Evolutionary conservation across 2,113 vertebrate species (phyloP).

Genomic region (Ellobius talpinus): DNA sequence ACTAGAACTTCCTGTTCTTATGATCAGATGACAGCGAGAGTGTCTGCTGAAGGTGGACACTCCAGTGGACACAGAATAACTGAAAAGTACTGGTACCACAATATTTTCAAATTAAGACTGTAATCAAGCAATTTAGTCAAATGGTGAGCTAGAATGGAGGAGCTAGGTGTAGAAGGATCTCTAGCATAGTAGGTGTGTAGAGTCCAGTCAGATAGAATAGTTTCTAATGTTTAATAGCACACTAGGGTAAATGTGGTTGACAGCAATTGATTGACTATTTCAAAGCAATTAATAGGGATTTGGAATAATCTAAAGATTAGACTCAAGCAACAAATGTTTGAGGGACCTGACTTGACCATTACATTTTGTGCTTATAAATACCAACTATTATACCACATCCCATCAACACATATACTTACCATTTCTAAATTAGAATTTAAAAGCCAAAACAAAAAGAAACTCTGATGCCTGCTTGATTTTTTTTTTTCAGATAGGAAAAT

Average conservation of each 20-base stretch:
- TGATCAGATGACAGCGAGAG: not conserved
- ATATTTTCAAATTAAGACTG: constrained; percentile 32
- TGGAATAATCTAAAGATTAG: not conserved
- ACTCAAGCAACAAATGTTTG: not conserved
- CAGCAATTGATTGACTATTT: not conserved
- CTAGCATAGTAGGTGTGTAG: not conserved
- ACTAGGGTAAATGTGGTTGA: not conserved
- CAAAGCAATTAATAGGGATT: not conserved
- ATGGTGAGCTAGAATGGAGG: constrained; percentile 1
- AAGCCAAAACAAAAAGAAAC: not conserved
- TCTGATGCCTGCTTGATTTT: not conserved
- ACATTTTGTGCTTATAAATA: not conserved
- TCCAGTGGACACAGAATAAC: not conserved
- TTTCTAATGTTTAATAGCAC: not conserved
- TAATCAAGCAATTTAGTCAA: not conserved
- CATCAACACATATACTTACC: not conserved
- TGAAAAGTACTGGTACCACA: not conserved
- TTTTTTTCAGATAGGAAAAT: constrained; percentile 32
- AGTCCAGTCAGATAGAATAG: not conserved
- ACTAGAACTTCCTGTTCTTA: not conserved
- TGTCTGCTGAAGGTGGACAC: not conserved
- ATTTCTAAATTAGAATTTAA: not conserved
- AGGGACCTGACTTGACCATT: not conserved
- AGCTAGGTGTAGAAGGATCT: not conserved
- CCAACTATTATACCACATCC: not conserved